A percentile compares a stretch with the other conserved stretches of the same genome.
Evolutionary conservation across 2,113 vertebrate species (phyloP).

Genomic region (Puntigrus tetrazona): DNA sequence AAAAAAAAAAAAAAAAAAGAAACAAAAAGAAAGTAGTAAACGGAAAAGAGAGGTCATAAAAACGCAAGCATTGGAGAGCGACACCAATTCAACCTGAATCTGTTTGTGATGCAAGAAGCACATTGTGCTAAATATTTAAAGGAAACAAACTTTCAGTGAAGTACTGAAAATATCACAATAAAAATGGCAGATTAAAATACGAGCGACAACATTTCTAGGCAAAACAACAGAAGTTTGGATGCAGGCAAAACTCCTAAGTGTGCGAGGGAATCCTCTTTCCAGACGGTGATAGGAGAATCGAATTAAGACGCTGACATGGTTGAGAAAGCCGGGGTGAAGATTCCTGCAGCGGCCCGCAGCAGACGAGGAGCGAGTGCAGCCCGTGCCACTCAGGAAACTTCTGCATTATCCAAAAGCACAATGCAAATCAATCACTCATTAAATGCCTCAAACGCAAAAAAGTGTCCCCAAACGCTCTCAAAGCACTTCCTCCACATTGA

Average conservation of each 20-base stretch:
- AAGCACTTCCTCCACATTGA: not conserved
- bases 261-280: constrained; percentile 47
- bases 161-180: constrained; percentile 91
- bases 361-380: not conserved
- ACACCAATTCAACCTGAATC: constrained; percentile 80
- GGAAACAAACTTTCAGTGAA: constrained; percentile 81
- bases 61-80: constrained; percentile 80
- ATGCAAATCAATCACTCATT: not conserved
- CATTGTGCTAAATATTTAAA: constrained; percentile 69
- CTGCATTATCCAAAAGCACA: not conserved
- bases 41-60: constrained; percentile 70
- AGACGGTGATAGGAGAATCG: constrained; percentile 35
- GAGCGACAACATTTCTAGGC: constrained; percentile 78
- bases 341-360: constrained; percentile 38
- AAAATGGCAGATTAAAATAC: constrained; percentile 88
- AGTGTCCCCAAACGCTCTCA: not conserved
- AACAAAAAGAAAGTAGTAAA: constrained; percentile 68
- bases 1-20: constrained; percentile 68
- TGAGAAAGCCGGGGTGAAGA: constrained; percentile 17
- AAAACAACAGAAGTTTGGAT: constrained; percentile 72
- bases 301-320: constrained; percentile 35
- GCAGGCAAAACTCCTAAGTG: constrained; percentile 44
- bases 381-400: not conserved
- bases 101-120: constrained; percentile 73
- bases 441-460: not conserved